These are phyloP conservation scores for Nasua narica DNA, from an alignment of 2,797 vertebrate genomes.

Conservation along the genomic window DNA sequence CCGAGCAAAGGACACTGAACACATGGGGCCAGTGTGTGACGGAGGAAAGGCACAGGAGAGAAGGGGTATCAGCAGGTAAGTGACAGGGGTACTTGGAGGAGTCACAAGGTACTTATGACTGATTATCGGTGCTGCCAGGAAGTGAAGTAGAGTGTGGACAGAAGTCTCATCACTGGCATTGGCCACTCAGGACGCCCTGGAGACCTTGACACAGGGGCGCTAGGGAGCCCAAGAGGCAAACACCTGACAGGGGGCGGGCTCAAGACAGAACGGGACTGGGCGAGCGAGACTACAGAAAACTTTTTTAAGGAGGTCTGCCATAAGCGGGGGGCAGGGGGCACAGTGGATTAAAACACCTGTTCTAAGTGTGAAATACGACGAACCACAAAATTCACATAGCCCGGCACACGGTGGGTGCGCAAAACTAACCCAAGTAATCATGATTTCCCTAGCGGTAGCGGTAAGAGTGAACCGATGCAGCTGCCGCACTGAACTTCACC, in stretches of 20 bases:
- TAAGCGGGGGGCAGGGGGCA: background rate
- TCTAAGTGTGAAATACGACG: background rate
- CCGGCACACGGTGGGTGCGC: background rate
- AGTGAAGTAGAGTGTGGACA: background rate
- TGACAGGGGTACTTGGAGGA: background rate
- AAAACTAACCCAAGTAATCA: background rate
- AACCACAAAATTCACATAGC: background rate
- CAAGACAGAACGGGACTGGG: too few species aligned
- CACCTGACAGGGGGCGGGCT: background rate
- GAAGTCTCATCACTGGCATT: too few species aligned
- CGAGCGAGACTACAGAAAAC: background rate
- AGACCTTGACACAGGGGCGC: background rate
- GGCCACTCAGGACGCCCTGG: background rate
- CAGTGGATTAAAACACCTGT: background rate
- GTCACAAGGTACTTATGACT: too few species aligned
- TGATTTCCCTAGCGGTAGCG: too few species aligned
- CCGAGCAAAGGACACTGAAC: background rate
- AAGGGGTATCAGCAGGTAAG: background rate
- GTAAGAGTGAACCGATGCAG: too few species aligned
- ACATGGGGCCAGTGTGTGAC: background rate
- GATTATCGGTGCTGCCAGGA: too few species aligned
- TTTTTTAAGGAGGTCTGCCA: background rate
- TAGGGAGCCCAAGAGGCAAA: background rate
- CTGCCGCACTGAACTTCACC: background rate
- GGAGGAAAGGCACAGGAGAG: background rate